Percentiles rank a stretch among this genome's conserved stretches.
Conservation (phyloP, 2,113 vertebrate genomes). For the Puma concolor region DNA sequence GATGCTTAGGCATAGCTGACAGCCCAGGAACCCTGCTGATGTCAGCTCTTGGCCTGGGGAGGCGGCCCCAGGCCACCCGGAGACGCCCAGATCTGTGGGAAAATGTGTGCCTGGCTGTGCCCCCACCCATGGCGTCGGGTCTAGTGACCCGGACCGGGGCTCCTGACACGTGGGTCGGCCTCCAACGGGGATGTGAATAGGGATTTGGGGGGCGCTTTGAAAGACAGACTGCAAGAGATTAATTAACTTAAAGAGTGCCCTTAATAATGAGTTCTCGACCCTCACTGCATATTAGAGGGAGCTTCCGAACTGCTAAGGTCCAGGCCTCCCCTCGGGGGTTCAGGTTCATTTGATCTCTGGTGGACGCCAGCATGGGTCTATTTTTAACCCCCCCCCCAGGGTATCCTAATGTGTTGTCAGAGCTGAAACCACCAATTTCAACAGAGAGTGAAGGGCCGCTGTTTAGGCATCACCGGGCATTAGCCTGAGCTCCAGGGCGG, state of each 20-base stretch:
- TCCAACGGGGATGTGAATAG: neutral
- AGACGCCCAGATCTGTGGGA: neutral
- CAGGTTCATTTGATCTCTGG: neutral
- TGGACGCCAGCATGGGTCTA: neutral
- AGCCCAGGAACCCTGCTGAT: neutral
- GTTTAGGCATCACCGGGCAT: neutral
- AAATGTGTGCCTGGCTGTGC: neutral
- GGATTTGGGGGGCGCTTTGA: neutral
- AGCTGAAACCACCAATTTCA: neutral
- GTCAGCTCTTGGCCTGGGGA: neutral
- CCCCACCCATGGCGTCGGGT: no score
- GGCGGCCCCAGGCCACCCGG: no score
- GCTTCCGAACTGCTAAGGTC: neutral
- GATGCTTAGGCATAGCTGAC: no score
- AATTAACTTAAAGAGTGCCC: neutral
- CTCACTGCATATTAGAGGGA: neutral
- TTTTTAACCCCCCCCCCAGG: neutral
- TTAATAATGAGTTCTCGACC: neutral
- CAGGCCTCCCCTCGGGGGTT: neutral
- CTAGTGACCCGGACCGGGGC: neutral
- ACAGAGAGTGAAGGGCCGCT: neutral
- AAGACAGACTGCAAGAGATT: neutral
- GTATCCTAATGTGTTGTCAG: neutral
- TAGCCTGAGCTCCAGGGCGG: neutral
- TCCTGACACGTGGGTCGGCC: neutral